Conservation (phyloP, 2,888 invertebrate species). For the Yponomeuta evonymella region DNA sequence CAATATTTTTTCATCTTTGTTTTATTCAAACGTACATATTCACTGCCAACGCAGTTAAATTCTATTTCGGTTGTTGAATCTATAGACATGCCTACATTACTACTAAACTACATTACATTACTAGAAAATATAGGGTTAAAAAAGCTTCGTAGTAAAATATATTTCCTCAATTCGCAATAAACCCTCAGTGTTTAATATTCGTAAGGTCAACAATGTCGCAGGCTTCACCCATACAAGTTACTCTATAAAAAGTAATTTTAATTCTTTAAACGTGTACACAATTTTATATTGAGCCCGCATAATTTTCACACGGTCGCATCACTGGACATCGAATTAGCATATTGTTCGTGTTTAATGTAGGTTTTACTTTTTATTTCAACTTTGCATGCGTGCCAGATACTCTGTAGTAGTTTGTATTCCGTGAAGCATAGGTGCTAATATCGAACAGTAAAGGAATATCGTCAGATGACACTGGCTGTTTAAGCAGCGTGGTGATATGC, state of each 20-base stretch:
- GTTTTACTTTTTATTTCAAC: not conserved
- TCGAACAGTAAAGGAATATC: too few species aligned
- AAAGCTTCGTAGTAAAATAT: too few species aligned
- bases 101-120: too few species aligned
- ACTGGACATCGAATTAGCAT: not conserved
- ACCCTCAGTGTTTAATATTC: not conserved
- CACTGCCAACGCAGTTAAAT: too few species aligned
- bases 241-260: not conserved
- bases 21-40: too few species aligned
- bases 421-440: not conserved
- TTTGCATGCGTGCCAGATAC: not conserved
- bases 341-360: not conserved
- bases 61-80: too few species aligned
- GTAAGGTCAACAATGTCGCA: constrained; percentile 1
- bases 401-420: not conserved
- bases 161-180: too few species aligned
- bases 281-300: not conserved
- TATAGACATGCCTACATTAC: too few species aligned
- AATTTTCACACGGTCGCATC: not conserved
- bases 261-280: not conserved
- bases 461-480: too few species aligned
- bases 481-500: too few species aligned
- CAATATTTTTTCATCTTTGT: too few species aligned
- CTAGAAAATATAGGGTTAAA: too few species aligned
- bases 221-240: not conserved